Evolutionary conservation across 2,888 invertebrate species (phyloP).

Genomic region (Galeopsomyia nigrocyanea): DNA sequence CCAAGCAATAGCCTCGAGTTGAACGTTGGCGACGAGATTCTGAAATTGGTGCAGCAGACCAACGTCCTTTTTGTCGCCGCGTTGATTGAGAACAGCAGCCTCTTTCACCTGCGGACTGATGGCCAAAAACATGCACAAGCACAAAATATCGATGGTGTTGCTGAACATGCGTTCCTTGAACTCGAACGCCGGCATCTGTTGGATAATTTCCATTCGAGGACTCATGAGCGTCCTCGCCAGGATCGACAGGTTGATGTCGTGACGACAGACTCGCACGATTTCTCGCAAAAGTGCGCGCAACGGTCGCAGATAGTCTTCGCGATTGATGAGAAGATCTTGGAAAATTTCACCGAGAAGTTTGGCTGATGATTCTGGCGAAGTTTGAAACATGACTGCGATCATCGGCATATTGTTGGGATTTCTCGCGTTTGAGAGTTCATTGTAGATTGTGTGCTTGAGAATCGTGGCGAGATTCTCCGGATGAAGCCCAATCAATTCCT

Average conservation of each 20-base stretch:
- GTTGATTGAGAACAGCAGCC: constrained; percentile 72
- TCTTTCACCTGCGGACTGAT: constrained; percentile 81
- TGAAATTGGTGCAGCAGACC: constrained; percentile 68
- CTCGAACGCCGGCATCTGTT: constrained; percentile 75
- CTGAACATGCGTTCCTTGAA: constrained; percentile 87
- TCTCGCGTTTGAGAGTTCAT: constrained; percentile 91
- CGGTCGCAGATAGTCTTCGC: constrained; percentile 92
- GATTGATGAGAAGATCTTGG: constrained; percentile 86
- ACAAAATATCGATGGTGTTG: constrained; percentile 86
- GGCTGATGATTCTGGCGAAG: constrained; percentile 85
- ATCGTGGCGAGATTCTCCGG: constrained; percentile 87
- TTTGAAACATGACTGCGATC: constrained; percentile 89
- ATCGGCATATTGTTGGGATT: constrained; percentile 97
- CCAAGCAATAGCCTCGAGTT: constrained; percentile 91
- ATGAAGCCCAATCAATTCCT: constrained; percentile 89
- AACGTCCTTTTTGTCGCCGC: constrained; percentile 71
- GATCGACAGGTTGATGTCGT: constrained; percentile 84
- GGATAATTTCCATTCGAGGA: constrained; percentile 75
- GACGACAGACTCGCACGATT: constrained; percentile 85
- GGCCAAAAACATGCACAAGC: constrained; percentile 87
- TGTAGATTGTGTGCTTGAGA: constrained; percentile 92
- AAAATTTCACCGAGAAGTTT: constrained; percentile 88
- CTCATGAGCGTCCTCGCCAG: constrained; percentile 85
- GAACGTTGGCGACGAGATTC: constrained; percentile 73
- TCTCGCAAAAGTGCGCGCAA: constrained; percentile 89